Conservation (phyloP, 2,797 vertebrate species). For the Gobio occitaniae region DNA sequence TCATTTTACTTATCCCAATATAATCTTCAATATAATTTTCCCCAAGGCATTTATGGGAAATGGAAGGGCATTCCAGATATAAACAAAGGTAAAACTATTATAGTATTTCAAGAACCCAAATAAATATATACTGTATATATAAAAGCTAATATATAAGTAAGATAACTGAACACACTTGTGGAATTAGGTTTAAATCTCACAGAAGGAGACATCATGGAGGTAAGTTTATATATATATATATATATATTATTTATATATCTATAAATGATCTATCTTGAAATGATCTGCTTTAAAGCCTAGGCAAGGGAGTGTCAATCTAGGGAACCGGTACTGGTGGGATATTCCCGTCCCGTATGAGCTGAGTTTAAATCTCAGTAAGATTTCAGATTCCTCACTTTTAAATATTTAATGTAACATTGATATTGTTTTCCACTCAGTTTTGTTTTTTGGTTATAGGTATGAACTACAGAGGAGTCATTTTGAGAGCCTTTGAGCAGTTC, state of each 20-base stretch:
- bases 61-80: neutral
- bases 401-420: neutral
- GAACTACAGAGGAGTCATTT: constrained; percentile 5
- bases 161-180: neutral
- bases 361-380: neutral
- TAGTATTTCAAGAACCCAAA: neutral
- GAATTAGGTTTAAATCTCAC: neutral
- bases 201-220: neutral
- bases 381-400: neutral
- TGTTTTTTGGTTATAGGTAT: neutral
- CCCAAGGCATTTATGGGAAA: neutral
- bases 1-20: neutral
- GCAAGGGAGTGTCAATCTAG: neutral
- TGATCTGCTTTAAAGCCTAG: constrained; percentile 4
- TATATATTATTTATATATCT: too few relatives aligned
- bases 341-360: neutral
- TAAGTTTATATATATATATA: neutral
- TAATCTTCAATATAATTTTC: neutral
- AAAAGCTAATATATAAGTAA: too few relatives aligned
- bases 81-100: neutral
- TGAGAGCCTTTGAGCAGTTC: constrained; percentile 17
- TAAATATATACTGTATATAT: too few relatives aligned
- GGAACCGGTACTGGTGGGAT: neutral
- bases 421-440: neutral
- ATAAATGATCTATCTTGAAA: too few relatives aligned